Evolutionary conservation across 2,113 vertebrate genomes (phyloP), one percentile per base, ranked within the genome.

Genomic region (Phylloscopus trochiloides): DNA sequence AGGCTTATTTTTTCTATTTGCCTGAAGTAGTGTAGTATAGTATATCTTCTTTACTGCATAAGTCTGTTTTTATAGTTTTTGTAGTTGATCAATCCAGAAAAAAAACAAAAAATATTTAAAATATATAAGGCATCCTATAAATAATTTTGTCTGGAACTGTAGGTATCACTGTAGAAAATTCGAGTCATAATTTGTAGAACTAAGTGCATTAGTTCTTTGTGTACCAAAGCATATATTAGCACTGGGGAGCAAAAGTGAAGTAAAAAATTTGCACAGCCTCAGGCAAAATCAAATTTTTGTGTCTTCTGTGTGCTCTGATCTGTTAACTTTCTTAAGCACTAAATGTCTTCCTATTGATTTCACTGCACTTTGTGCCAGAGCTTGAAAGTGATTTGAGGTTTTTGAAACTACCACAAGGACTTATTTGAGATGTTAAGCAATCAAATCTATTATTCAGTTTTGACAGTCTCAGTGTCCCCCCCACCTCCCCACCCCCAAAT

Each of bases 361-460:
- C 29, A 42, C 12, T 82, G 58, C 21, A 42, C 42, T 94, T 68
- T 76, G 34, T 68, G 72, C 78, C 43, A 19, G 48, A 62, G 21
- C n/a, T 81, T 51, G n/a, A 59, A 94, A 86, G 34, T 16, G 13
- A 70, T 42, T 55, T 85, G 51, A 82, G 34, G 43, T 47, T 73
- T 91, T 88, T 6, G 13, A 83, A 91, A 48, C 58, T 50, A 52
- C 62, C 36, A 34, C 8, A 25, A 89, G 34, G 62, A 65, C 84
- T 95, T 88, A 55, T 83, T 85, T 87, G 70, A 45, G 57, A 42
- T 40, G 32, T 61, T 82, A 54, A 91, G 47, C 32, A 66, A 54
- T 61, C 31, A 66, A 62, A 82, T 54, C 25, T 89, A 20, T 79
- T 87, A 79, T 34, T 75, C 29, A 66, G 18, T 75, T 88, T 78